These are phyloP conservation scores for Orchestes rusci DNA, from an alignment of 2,888 invertebrate genomes.

Conservation along the genomic window DNA sequence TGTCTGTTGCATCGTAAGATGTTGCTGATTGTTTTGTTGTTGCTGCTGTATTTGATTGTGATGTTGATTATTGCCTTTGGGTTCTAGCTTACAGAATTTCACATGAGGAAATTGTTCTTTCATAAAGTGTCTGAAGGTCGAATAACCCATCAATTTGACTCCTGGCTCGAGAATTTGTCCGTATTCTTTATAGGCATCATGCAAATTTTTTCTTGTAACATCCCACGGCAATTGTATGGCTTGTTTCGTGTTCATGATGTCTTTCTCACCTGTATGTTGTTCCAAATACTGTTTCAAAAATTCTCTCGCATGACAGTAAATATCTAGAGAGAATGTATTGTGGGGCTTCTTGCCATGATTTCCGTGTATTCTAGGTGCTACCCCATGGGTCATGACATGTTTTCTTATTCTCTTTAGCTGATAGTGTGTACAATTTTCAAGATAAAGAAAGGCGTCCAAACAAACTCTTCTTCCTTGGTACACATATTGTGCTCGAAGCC, in stretches of 20 bases:
- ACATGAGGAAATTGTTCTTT: conserved; percentile 75
- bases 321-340: conserved; percentile 71
- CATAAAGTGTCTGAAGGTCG: conserved; percentile 73
- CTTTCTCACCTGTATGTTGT: conserved; percentile 53
- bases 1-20: background rate
- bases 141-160: conserved; percentile 71
- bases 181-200: conserved; percentile 67
- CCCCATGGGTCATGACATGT: conserved; percentile 72
- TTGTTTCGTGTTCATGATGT: conserved; percentile 47
- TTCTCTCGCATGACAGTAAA: conserved; percentile 70
- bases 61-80: conserved; percentile 45
- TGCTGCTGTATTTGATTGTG: conserved; percentile 1
- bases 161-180: conserved; percentile 63
- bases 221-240: conserved; percentile 51
- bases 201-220: conserved; percentile 61
- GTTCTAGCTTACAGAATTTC: conserved; percentile 57
- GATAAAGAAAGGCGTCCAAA: conserved; percentile 68
- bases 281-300: conserved; percentile 68
- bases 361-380: conserved; percentile 69
- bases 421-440: conserved; percentile 74
- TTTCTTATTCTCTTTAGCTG: conserved; percentile 70
- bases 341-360: conserved; percentile 75
- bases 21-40: conserved; percentile 34
- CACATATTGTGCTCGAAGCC: conserved; percentile 67
- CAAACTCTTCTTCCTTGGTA: conserved; percentile 73